Evolutionary conservation across 1,140 invertebrate species (phyloP), one percentile per base, ranked within the genome.

Genomic region (Aphelenchoides besseyi): DNA sequence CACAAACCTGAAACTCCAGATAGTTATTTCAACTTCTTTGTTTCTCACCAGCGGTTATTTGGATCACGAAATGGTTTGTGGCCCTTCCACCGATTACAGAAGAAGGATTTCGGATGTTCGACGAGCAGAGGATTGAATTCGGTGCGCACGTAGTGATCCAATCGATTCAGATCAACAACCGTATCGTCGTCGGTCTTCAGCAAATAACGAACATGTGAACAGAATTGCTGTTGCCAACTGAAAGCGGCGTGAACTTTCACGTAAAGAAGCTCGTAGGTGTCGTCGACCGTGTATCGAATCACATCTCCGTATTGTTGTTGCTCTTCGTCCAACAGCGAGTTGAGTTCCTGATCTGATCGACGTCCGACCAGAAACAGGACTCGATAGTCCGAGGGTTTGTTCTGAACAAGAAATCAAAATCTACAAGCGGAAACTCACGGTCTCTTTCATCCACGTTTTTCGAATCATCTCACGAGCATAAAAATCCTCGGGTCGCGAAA

Each of bases 161-260:
- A 59, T 29, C 55, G 5, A 59, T 66, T 32, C 30, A 66, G 29
- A 2, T 66, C 1, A 2, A 66, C 63, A 26, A 66, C 48, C 16
- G 63, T 66, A 33, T 66, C 63, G 36, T 66, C 63, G 36, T 66
- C 63, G 18, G 63, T 66, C 30, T 66, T 66, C 36, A 66, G 32
- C 63, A 66, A 66, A 29, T 66, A 66, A 12, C 30, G 16, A 33
- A 33, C 63, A n/a, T 66, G 16, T 29, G 63, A 33, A 32, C 63
- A 66, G 36, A 36, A 66, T 0, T 26, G 30, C 29, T 66, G 1
- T 29, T 36, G 36, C 32, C 30, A 66, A 32, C 18, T 41, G 3
- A 66, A 66, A 1, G 63, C 1, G 16, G 63, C 63, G 32, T 66
- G 63, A 16, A 30, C 29, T 33, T 66, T 66, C 16, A 66, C 36